Evolutionary conservation across 2,797 vertebrate genomes (phyloP), one percentile per base, ranked within the genome.

Genomic region (Otus scops): DNA sequence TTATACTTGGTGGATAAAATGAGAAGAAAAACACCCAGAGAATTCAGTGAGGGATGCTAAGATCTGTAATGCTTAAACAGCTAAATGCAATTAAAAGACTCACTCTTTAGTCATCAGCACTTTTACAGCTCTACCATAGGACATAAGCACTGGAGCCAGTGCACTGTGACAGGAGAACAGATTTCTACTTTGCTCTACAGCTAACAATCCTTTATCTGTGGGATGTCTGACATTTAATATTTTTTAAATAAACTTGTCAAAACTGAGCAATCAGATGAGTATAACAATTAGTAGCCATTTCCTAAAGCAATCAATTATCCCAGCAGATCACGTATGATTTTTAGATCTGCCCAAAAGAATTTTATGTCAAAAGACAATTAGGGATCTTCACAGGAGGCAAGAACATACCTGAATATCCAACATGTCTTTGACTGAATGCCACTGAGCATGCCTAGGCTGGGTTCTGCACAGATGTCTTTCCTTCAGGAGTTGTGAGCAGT

Each of bases 81-180:
- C 85, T 89, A 92, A 69, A 94, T 53, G 65, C 93, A 95, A 95
- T 96, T 94, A 96, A 95, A 95, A 89, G 60, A 93, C 65, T 95
- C 86, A 96, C 78, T 95, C 93, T 83, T 96, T 65, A 96, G 83
- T 95, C 64, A 86, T 92, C 90, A 92, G 90, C 48, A 92, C 57
- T 84, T 93, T 61, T 89, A 89, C 85, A 57, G 63, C 41, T 88
- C 90, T 76, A 50, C 86, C 7, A 22, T 36, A 91, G 94, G 93
- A 92, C 54, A 92, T 21, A 88, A 83, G 71, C 51, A 38, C 43
- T 48, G 64, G 38, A 93, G 82, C 38, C 74, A 92, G 87, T 34
- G 67, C 89, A 85, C 96, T 90, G 85, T 95, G 92, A 97, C 69
- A 92, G 82, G 67, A 54, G 76, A 85, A 71, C 39, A 89, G 60